A percentile compares a stretch with the other conserved stretches of the same genome.
These are phyloP conservation scores for Pseudanteris insignis DNA, from an alignment of 2,888 invertebrate species.

Conservation along the genomic window DNA sequence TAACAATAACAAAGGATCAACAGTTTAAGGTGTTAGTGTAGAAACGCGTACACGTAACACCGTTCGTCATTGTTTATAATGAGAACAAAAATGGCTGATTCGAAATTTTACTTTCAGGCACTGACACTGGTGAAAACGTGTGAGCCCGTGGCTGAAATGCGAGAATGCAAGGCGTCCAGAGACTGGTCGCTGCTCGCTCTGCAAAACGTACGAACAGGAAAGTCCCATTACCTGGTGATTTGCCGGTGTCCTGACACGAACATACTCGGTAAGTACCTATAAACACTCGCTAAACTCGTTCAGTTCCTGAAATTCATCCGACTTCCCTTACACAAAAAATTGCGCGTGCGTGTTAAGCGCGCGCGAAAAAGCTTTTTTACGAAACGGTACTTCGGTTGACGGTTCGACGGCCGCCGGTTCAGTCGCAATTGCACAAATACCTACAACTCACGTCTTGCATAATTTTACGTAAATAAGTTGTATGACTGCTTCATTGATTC, in stretches of 20 bases:
- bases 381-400: slow-evolving; percentile 27
- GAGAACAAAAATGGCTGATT: background rate
- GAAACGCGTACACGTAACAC: no score
- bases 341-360: slow-evolving; percentile 25
- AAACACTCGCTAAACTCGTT: slow-evolving; percentile 43
- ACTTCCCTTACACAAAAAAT: slow-evolving; percentile 35
- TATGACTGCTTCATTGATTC: no score
- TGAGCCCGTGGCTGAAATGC: slow-evolving; percentile 90
- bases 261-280: slow-evolving; percentile 75
- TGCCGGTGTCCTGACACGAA: slow-evolving; percentile 88
- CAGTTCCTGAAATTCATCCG: slow-evolving; percentile 43
- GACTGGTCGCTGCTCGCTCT: slow-evolving; percentile 92
- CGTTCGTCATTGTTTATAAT: no score
- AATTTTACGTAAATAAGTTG: background rate
- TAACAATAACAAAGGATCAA: background rate
- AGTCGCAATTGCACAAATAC: slow-evolving; percentile 35
- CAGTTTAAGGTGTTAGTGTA: no score
- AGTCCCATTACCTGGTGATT: slow-evolving; percentile 92
- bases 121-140: slow-evolving; percentile 92
- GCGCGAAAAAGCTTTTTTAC: slow-evolving; percentile 28
- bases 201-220: slow-evolving; percentile 91
- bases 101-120: slow-evolving; percentile 68
- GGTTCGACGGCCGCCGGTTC: slow-evolving; percentile 23
- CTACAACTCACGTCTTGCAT: background rate
- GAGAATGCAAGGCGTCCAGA: slow-evolving; percentile 85